phyloP scores from a whole-genome alignment of 2,797 vertebrate genomes.

The Epinephelus awoara region DNA sequence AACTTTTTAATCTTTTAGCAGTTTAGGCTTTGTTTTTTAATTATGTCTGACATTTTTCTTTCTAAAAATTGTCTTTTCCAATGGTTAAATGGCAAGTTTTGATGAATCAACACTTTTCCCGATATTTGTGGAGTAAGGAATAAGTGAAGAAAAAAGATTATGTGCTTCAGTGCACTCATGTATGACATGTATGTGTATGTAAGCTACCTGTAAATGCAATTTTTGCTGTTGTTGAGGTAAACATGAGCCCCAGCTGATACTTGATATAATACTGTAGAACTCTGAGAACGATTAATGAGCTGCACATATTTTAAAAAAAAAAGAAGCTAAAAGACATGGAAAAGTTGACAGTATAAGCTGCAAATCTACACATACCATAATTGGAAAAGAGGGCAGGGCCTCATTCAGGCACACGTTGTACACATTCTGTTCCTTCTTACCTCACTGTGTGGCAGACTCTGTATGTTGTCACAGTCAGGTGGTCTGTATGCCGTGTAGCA shows the following conservation, averaged over 20 bases:
- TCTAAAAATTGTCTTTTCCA: background rate
- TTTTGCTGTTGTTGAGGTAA: background rate
- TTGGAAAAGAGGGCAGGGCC: slow-evolving; percentile 42
- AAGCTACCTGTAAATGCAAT: background rate
- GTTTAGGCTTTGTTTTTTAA: too few species aligned
- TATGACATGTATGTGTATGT: background rate
- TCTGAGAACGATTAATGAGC: background rate
- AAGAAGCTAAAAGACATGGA: background rate
- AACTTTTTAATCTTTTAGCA: background rate
- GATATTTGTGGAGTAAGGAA: background rate
- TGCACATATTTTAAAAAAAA: background rate
- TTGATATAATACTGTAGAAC: background rate
- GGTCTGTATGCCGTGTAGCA: background rate
- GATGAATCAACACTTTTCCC: background rate
- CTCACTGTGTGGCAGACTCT: background rate
- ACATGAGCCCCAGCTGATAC: background rate
- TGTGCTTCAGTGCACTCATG: background rate
- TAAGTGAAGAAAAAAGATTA: background rate
- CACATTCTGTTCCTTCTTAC: slow-evolving; percentile 15
- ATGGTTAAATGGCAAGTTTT: background rate
- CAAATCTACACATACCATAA: slow-evolving; percentile 32
- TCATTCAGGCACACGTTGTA: slow-evolving; percentile 41
- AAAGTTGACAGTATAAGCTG: slow-evolving; percentile 27
- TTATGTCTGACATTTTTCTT: background rate
- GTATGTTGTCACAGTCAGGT: background rate